phyloP scores from a whole-genome alignment of 2,113 vertebrate species.

The Beaufortia kweichowensis region DNA sequence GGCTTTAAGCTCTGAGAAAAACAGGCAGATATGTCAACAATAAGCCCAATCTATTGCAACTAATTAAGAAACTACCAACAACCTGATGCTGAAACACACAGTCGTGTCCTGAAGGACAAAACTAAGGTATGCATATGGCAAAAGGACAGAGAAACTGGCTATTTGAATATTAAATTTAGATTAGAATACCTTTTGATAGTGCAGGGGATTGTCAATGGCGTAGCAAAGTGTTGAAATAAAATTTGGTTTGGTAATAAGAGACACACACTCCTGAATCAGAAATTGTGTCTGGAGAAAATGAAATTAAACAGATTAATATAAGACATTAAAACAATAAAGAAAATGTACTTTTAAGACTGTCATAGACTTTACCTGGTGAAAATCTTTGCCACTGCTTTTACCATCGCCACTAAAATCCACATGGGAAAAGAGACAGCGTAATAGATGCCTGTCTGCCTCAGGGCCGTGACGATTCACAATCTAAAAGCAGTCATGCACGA shows the following conservation, averaged over 20 bases:
- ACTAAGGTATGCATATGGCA: not conserved
- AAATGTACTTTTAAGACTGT: not conserved
- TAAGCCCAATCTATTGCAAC: not conserved
- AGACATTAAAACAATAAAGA: slow-evolving; percentile 38
- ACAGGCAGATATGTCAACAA: slow-evolving; percentile 31
- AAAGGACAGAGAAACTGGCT: too few species aligned
- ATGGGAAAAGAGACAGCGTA: slow-evolving; percentile 99
- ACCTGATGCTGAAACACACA: too few species aligned
- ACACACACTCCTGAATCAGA: slow-evolving; percentile 99
- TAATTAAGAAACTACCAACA: not conserved
- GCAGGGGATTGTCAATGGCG: slow-evolving; percentile 99
- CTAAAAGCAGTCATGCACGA: slow-evolving; percentile 63
- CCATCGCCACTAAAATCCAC: slow-evolving; percentile 99
- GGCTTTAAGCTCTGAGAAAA: slow-evolving; percentile 96
- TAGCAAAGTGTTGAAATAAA: slow-evolving; percentile 99
- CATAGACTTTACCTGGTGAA: slow-evolving; percentile 89
- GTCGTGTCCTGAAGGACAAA: too few species aligned
- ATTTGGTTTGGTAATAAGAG: slow-evolving; percentile 98
- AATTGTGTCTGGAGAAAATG: slow-evolving; percentile 89
- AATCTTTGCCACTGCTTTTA: slow-evolving; percentile 99
- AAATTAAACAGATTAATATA: slow-evolving; percentile 38
- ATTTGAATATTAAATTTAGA: too few species aligned
- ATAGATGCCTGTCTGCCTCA: slow-evolving; percentile 99
- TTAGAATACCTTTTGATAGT: slow-evolving; percentile 96
- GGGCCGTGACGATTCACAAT: slow-evolving; percentile 99